Conservation (phyloP, 2,888 invertebrate genomes). For the Pilophorus perplexus region DNA sequence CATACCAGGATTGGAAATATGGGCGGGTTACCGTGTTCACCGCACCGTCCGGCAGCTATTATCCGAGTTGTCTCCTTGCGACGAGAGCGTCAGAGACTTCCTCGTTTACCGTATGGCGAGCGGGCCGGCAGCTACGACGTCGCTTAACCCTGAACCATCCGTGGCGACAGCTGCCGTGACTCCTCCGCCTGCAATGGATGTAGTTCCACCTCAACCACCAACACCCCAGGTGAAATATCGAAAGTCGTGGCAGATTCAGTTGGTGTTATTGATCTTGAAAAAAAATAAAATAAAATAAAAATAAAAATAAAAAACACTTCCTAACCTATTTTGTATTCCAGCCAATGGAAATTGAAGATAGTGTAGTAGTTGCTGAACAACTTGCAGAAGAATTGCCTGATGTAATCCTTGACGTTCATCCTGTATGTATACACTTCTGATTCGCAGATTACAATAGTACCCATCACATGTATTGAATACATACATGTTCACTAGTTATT, state of each 20-base stretch:
- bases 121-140: constrained; percentile 21
- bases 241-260: no score
- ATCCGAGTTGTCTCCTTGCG: constrained; percentile 14
- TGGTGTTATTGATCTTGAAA: no score
- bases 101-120: constrained; percentile 40
- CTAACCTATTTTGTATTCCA: no score
- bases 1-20: constrained; percentile 21
- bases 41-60: constrained; percentile 22
- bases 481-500: no score
- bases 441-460: no score
- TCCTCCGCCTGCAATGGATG: constrained; percentile 17
- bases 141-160: constrained; percentile 18
- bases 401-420: constrained; percentile 55
- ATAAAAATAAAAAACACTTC: no score
- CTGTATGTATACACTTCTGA: constrained; percentile 12
- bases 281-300: no score
- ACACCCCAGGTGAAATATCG: constrained; percentile 28
- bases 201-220: constrained; percentile 34
- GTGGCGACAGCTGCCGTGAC: constrained; percentile 37
- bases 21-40: constrained; percentile 27
- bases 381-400: constrained; percentile 54
- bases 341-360: constrained; percentile 46
- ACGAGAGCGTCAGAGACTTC: constrained; percentile 37
- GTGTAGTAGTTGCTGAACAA: constrained; percentile 37
- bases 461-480: no score